Conservation (phyloP, 1,140 invertebrate species). For the Drosophila pectinifera region DNA sequence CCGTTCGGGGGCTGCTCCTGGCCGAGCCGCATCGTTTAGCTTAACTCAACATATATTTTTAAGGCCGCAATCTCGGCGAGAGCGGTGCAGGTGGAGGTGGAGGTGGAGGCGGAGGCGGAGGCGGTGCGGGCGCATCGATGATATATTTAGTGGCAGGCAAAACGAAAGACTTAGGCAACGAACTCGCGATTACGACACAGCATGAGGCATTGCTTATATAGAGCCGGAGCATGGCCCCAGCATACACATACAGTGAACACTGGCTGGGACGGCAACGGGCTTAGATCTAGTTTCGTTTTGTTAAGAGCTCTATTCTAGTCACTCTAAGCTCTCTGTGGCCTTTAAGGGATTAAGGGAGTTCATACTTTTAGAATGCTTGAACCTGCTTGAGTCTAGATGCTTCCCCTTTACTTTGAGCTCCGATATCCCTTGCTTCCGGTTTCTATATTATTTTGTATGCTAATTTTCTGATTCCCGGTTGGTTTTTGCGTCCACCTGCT, state of each 20-base stretch:
- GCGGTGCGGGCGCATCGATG: conserved; percentile 68
- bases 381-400: too few relatives aligned
- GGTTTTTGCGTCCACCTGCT: conserved; percentile 3
- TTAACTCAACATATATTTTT: conserved; percentile 82
- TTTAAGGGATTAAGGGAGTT: too few relatives aligned
- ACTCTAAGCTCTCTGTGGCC: too few relatives aligned
- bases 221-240: conserved; percentile 12
- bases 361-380: too few relatives aligned
- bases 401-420: background rate
- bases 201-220: conserved; percentile 67
- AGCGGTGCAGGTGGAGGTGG: background rate
- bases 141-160: conserved; percentile 83
- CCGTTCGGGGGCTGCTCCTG: conserved; percentile 18
- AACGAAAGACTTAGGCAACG: conserved; percentile 83
- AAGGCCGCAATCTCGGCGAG: conserved; percentile 57
- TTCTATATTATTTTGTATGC: background rate
- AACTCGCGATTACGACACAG: conserved; percentile 83
- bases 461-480: background rate
- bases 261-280: background rate
- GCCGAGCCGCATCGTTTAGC: conserved; percentile 73
- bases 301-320: too few relatives aligned
- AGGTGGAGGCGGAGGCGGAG: conserved; percentile 3
- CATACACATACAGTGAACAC: conserved; percentile 35
- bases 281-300: background rate
- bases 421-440: background rate